Evolutionary conservation across 2,113 vertebrate genomes (phyloP), one percentile per base, ranked within the genome.

Genomic region (Sterrhoptilus dennistouni): DNA sequence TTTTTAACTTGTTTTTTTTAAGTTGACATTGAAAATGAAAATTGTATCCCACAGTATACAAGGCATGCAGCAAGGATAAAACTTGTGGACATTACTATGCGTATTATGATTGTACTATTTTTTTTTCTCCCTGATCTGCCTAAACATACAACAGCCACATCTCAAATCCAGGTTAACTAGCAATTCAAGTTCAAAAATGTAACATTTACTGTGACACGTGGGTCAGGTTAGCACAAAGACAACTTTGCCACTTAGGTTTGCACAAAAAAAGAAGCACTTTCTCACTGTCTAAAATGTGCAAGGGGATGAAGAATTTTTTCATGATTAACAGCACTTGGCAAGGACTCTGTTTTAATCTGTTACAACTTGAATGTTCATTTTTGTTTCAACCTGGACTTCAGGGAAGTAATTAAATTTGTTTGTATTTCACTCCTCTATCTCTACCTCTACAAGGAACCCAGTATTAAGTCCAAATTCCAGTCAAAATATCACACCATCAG

Each of bases 41-140:
- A 63, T 19, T 3, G 0, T 36, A 66, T 20, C 6, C 12, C 66
- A 53, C 85, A 94, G 59, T n/a, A 36, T 16, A 7, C 13, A 49
- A 14, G 14, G 5, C 69, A 40, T 13, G 4, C 7, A 72, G 16
- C 29, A 64, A 5, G 35, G 20, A 14, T 19, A 33, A 60, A 10
- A 14, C 42, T 50, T 44, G 6, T 36, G n/a, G 63, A 61, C 49
- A 49, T 9, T 64, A 15, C 25, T 23, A 33, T 40, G 18, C 14
- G 19, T 44, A 40, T 40, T 61, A 44, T 8, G 40, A 8, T 7
- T 74, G 24, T 13, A 66, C n/a, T 35, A 35, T 2, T 4, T 23
- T 18, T 18, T 54, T 31, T 29, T 0, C 1, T 11, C 14, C 11
- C 6, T 1, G 3, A 22, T 65, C n/a, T 74, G n/a, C 11, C 35